Evolutionary conservation across 2,797 vertebrate species (phyloP).

Genomic region (Chaetodon trifasciatus): DNA sequence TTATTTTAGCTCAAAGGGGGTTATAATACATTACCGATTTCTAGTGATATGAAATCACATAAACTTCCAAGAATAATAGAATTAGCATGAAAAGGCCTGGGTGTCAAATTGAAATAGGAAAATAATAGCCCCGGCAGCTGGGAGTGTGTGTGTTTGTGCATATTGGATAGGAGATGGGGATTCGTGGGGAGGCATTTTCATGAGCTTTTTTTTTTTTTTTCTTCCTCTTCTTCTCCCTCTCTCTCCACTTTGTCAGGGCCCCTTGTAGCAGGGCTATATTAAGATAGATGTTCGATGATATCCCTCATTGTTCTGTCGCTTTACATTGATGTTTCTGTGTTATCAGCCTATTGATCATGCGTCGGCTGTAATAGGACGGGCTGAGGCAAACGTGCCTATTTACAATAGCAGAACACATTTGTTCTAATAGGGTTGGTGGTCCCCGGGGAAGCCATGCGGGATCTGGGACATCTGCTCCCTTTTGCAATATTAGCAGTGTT

Average conservation of each 20-base stretch:
- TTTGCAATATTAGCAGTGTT: slow-evolving; percentile 84
- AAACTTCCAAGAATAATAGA: slow-evolving; percentile 99
- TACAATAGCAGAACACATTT: slow-evolving; percentile 99
- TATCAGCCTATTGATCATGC: slow-evolving; percentile 99
- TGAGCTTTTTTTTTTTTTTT: slow-evolving; percentile 85
- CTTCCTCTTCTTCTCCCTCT: slow-evolving; percentile 40
- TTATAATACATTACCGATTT: slow-evolving; percentile 99
- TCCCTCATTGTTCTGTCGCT: slow-evolving; percentile 99
- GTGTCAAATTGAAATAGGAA: slow-evolving; percentile 99
- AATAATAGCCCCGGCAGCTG: slow-evolving; percentile 99
- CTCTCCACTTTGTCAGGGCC: slow-evolving; percentile 94
- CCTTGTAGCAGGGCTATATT: slow-evolving; percentile 99
- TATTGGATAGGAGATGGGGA: slow-evolving; percentile 97
- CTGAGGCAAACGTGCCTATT: slow-evolving; percentile 98
- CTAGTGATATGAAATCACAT: slow-evolving; percentile 99
- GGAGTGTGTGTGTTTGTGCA: slow-evolving; percentile 98
- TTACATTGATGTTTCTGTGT: slow-evolving; percentile 99
- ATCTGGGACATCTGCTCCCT: slow-evolving; percentile 98
- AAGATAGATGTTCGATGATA: slow-evolving; percentile 99
- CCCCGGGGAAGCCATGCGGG: slow-evolving; percentile 94
- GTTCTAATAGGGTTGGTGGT: slow-evolving; percentile 99
- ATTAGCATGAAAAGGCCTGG: slow-evolving; percentile 99
- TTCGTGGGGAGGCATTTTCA: slow-evolving; percentile 99
- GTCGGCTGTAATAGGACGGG: slow-evolving; percentile 99
- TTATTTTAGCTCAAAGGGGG: slow-evolving; percentile 99